Evolutionary conservation across 2,888 invertebrate genomes (phyloP), one percentile per base, ranked within the genome.

Genomic region (Patella depressa): DNA sequence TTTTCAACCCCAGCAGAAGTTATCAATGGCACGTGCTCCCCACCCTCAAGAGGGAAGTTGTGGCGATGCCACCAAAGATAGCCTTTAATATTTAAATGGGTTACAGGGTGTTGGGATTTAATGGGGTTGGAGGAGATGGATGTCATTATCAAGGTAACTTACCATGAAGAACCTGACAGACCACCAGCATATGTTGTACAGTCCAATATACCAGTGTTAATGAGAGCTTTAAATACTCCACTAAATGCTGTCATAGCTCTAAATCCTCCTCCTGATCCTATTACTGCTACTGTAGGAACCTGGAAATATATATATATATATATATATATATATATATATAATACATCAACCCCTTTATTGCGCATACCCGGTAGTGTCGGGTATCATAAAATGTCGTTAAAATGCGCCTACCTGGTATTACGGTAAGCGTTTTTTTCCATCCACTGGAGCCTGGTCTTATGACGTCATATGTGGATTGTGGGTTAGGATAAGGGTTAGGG

Each of bases 211-310:
- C 91, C 90, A 4, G 88, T 83, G 34, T 92, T 90, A 12, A 85
- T 83, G 11, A 93, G 85, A 3, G 92, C 92, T 77, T 91, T 92
- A 76, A 91, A 84, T 3, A 90, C 92, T 0, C 92, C 92, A 83
- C 91, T 89, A 59, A 91, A 85, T 12, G 89, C 91, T 4, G 90
- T 90, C 91, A 92, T 91, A 34, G 93, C 93, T 55, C 93, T 88
- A 85, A 92, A 92, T 2, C 93, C 92, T 1, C 93, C 93, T 3
- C 92, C 93, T 5, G 92, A 92, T 0, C 92, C 92, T 71, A 93
- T 88, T 71, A 92, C 87, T 9, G 89, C 92, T 29, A 93, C 86
- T 9, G 88, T 88, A 2, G 93, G 93, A 0, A 91, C 90, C 92
- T 92, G 83, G 5, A 73, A 11, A 11, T n/a, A 59, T 29, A 75